These are phyloP conservation scores for Crenichthys baileyi DNA, from an alignment of 2,797 vertebrate genomes.

Conservation along the genomic window DNA sequence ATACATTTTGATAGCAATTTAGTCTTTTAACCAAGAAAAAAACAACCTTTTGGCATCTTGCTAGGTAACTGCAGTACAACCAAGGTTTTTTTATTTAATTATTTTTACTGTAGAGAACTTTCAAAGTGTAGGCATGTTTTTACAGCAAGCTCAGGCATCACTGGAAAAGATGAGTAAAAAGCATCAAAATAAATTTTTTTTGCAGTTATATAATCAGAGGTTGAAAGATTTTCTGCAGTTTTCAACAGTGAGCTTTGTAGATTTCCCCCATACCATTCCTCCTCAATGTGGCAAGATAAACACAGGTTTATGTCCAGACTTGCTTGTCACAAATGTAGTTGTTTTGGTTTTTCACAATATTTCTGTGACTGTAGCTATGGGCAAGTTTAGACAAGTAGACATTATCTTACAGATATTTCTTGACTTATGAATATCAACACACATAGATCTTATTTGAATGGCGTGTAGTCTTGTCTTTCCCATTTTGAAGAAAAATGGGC, in stretches of 20 bases:
- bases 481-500: not conserved
- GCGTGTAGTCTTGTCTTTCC: not conserved
- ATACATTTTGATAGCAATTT: no score
- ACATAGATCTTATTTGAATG: not conserved
- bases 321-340: not conserved
- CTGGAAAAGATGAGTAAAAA: no score
- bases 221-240: not conserved
- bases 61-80: not conserved
- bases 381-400: not conserved
- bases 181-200: not conserved
- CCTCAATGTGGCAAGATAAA: not conserved
- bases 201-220: not conserved
- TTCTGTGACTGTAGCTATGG: not conserved
- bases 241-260: not conserved
- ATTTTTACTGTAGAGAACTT: no score
- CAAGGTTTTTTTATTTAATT: no score
- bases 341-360: not conserved
- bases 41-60: not conserved
- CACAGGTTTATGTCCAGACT: not conserved
- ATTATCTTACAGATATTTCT: not conserved
- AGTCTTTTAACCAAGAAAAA: no score
- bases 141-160: no score
- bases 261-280: not conserved
- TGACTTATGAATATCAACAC: not conserved
- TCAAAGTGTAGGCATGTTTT: no score